phyloP scores from a whole-genome alignment of 2,797 vertebrate species.

The Micropoecilia bifurca region DNA sequence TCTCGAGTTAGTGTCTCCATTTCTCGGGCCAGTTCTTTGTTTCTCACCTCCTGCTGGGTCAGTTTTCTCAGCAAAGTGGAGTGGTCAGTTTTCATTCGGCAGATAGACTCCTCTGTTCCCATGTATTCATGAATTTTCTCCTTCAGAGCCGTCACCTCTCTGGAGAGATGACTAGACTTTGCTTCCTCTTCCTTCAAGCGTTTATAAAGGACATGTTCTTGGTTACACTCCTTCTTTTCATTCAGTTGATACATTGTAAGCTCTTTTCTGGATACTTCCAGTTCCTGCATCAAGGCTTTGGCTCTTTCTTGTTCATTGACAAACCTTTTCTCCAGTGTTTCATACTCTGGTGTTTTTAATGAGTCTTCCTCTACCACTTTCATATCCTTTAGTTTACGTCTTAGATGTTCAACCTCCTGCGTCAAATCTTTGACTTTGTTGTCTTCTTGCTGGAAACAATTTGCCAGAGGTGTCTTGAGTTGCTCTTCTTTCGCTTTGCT shows the following conservation, averaged over 20 bases:
- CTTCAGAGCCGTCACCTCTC: slow-evolving; percentile 92
- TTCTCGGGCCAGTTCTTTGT: slow-evolving; percentile 92
- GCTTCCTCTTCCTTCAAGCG: slow-evolving; percentile 94
- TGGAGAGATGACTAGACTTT: slow-evolving; percentile 90
- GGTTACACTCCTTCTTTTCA: slow-evolving; percentile 91
- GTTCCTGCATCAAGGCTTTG: slow-evolving; percentile 87
- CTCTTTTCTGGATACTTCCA: slow-evolving; percentile 89
- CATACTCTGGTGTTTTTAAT: slow-evolving; percentile 90
- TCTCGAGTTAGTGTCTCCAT: slow-evolving; percentile 93
- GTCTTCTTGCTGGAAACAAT: slow-evolving; percentile 91
- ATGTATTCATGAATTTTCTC: slow-evolving; percentile 96
- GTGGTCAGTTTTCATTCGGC: slow-evolving; percentile 91
- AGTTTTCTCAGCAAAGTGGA: slow-evolving; percentile 90
- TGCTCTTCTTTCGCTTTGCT: slow-evolving; percentile 90
- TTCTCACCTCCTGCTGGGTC: slow-evolving; percentile 92
- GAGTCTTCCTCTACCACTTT: slow-evolving; percentile 91
- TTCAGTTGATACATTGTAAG: slow-evolving; percentile 91
- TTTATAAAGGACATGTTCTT: slow-evolving; percentile 91
- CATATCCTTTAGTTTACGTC: slow-evolving; percentile 92
- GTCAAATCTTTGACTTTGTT: slow-evolving; percentile 96
- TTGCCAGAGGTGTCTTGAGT: slow-evolving; percentile 80
- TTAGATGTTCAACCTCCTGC: slow-evolving; percentile 93
- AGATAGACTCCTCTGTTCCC: slow-evolving; percentile 91
- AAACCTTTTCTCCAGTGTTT: slow-evolving; percentile 90
- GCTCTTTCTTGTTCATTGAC: slow-evolving; percentile 87